Conservation (phyloP, 2,888 invertebrate species). For the Ormia ochracea region DNA sequence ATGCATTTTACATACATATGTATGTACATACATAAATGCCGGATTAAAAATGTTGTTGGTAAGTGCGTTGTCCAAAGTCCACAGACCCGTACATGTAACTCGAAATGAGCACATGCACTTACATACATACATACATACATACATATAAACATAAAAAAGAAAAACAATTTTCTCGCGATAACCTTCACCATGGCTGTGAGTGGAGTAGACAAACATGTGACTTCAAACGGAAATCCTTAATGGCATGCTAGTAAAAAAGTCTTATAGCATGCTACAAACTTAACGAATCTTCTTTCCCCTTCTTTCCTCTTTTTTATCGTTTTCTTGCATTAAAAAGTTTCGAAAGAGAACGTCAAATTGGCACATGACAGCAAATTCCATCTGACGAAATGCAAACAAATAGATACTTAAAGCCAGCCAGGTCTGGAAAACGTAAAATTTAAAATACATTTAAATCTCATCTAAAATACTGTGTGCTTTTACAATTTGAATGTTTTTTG, state of each 20-base stretch:
- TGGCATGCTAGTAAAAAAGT: not conserved
- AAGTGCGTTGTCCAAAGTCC: too few relatives aligned
- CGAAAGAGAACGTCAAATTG: conserved; percentile 45
- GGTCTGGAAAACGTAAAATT: not conserved
- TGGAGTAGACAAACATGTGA: conserved; percentile 11
- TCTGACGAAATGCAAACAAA: conserved; percentile 52
- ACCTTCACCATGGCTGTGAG: not conserved
- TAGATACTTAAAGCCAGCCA: not conserved
- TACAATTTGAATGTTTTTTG: too few relatives aligned
- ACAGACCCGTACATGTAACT: too few relatives aligned
- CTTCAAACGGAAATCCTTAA: conserved; percentile 42
- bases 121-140: not conserved
- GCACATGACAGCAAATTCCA: conserved; percentile 53
- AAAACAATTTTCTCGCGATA: too few relatives aligned
- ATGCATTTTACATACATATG: too few relatives aligned
- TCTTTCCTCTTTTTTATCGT: not conserved
- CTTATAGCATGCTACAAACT: conserved; percentile 44
- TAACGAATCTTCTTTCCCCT: not conserved
- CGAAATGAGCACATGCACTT: too few relatives aligned
- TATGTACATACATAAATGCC: too few relatives aligned
- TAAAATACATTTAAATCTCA: not conserved
- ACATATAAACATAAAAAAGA: too few relatives aligned
- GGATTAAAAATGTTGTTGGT: too few relatives aligned
- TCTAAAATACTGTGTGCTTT: too few relatives aligned
- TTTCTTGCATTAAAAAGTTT: not conserved